phyloP scores from a whole-genome alignment of 1,140 invertebrate species.

The Brachionus koreanus region DNA sequence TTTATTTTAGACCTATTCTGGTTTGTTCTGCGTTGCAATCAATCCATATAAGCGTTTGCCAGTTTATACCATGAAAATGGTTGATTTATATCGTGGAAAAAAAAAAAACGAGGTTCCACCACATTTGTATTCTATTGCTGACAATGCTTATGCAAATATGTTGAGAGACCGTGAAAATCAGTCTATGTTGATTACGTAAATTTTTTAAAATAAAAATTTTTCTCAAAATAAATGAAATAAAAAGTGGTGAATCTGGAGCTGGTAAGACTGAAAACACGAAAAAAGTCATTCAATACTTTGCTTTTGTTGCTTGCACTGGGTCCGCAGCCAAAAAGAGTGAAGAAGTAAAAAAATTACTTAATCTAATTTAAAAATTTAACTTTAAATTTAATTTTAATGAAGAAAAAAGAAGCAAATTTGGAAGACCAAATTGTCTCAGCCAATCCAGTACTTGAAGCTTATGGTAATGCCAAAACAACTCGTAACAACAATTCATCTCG shows the following conservation, averaged over 20 bases:
- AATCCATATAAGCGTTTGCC: constrained; percentile 99
- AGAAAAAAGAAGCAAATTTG: constrained; percentile 49
- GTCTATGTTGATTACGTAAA: constrained; percentile 63
- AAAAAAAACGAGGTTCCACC: constrained; percentile 99
- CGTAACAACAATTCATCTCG: constrained; percentile 67
- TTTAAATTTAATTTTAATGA: background rate
- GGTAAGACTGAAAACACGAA: constrained; percentile 69
- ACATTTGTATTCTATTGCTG: constrained; percentile 99
- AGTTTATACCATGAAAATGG: constrained; percentile 92
- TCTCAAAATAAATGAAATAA: background rate
- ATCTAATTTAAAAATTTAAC: background rate
- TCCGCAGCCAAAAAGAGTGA: constrained; percentile 53
- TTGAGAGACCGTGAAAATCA: constrained; percentile 61
- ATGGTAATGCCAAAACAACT: constrained; percentile 65
- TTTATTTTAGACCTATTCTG: constrained; percentile 85
- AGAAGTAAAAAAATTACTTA: constrained; percentile 46
- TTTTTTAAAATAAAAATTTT: constrained; percentile 25
- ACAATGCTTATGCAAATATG: constrained; percentile 99
- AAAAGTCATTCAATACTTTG: constrained; percentile 68
- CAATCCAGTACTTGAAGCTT: constrained; percentile 64
- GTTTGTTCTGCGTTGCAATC: constrained; percentile 99
- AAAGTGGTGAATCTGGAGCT: constrained; percentile 65
- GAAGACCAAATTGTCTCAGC: constrained; percentile 67
- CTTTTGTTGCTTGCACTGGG: constrained; percentile 61
- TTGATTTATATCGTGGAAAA: constrained; percentile 95